Conservation (phyloP, 2,113 vertebrate genomes). For the Aix galericulata region DNA sequence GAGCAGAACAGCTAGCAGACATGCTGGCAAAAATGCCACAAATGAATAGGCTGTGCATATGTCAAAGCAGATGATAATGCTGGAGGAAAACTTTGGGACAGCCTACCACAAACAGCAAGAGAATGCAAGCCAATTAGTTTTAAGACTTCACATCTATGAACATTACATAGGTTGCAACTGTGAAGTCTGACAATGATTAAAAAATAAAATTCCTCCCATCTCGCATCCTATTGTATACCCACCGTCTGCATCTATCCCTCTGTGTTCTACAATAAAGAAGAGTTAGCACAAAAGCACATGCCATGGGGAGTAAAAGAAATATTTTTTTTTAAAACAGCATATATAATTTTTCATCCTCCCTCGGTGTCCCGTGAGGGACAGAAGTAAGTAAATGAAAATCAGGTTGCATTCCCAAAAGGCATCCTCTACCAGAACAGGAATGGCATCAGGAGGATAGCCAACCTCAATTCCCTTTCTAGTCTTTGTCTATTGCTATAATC, state of each 20-base stretch:
- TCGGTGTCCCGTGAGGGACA: neutral
- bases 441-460: neutral
- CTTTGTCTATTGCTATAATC: neutral
- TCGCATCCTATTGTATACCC: neutral
- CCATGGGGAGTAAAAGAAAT: neutral
- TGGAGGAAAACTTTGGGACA: neutral
- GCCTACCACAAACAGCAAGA: neutral
- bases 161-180: fast-evolving
- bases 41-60: fast-evolving
- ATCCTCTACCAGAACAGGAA: neutral
- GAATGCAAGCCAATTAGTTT: neutral
- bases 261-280: neutral
- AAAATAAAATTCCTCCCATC: neutral
- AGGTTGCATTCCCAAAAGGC: neutral
- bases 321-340: neutral
- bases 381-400: neutral
- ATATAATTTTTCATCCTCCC: neutral
- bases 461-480: neutral
- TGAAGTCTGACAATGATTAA: neutral
- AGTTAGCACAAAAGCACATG: neutral
- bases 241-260: neutral
- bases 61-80: neutral
- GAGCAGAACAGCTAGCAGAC: neutral
- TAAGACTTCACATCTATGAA: neutral
- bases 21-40: fast-evolving